These are phyloP conservation scores for Melanerpes formicivorus DNA, from an alignment of 2,113 vertebrate species.

Conservation along the genomic window DNA sequence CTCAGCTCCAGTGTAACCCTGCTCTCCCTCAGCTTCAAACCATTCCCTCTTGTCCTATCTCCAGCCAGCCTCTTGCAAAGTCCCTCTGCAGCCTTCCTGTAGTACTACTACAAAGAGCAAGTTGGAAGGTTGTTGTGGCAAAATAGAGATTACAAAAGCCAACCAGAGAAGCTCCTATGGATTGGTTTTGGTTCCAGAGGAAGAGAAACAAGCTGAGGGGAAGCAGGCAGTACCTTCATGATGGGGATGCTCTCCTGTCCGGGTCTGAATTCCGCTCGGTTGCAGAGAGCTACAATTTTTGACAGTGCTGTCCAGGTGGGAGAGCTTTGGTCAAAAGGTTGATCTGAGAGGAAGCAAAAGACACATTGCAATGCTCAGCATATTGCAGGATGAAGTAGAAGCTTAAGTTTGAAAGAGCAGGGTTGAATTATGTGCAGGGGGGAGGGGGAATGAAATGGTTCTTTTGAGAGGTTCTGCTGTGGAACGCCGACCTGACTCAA, in stretches of 20 bases:
- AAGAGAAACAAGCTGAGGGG: not conserved
- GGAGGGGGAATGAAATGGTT: not conserved
- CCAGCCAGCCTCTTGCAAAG: no score
- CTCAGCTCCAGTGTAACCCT: no score
- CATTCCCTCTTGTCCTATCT: no score
- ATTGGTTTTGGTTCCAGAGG: not conserved
- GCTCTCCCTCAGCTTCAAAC: no score
- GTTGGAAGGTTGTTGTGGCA: not conserved
- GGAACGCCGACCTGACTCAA: not conserved
- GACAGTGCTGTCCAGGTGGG: slow-evolving; percentile 76
- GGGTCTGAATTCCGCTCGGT: slow-evolving; percentile 79
- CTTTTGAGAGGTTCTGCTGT: not conserved
- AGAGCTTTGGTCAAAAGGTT: slow-evolving; percentile 81
- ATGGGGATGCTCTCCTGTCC: slow-evolving; percentile 79
- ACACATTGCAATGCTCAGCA: not conserved
- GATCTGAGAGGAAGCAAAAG: slow-evolving; percentile 64
- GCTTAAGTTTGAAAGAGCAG: not conserved
- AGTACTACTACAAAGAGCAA: not conserved
- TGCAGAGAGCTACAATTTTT: slow-evolving; percentile 80
- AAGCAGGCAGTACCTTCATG: slow-evolving; percentile 77
- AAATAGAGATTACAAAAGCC: not conserved
- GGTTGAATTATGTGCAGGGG: not conserved
- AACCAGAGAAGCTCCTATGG: not conserved
- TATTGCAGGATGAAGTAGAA: fast-evolving
- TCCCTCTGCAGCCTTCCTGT: no score